Conservation (phyloP, 2,888 invertebrate species). For the Drosophila quasianomalipes region DNA sequence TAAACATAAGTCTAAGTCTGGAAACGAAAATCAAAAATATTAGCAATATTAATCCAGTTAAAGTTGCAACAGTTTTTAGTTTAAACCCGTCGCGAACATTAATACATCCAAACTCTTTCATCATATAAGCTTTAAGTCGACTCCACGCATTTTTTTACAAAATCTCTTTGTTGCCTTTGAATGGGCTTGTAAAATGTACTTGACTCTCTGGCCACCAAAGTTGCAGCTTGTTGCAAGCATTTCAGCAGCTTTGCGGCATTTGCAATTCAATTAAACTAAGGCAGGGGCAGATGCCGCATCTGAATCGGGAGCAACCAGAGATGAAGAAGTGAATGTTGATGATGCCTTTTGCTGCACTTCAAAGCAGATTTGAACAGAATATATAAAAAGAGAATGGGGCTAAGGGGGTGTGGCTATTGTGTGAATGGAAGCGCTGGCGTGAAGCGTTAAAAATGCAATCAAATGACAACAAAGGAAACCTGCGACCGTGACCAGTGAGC, state of each 20-base stretch:
- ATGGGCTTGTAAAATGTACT: constrained; percentile 17
- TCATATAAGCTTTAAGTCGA: background rate
- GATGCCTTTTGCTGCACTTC: constrained; percentile 23
- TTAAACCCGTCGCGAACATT: fast-evolving
- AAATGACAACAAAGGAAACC: constrained; percentile 62
- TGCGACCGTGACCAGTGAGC: constrained; percentile 63
- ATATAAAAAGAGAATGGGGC: background rate
- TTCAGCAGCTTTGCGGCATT: constrained; percentile 36
- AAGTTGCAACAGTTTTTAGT: background rate
- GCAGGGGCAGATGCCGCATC: constrained; percentile 9
- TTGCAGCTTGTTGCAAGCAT: constrained; percentile 41
- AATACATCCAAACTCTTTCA: background rate
- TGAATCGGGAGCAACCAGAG: background rate
- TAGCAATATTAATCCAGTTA: background rate
- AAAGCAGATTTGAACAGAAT: constrained; percentile 5
- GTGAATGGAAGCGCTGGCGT: constrained; percentile 51
- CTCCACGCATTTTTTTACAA: background rate
- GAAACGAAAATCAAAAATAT: background rate
- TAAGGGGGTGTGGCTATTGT: constrained; percentile 27
- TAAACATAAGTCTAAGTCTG: background rate
- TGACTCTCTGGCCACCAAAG: constrained; percentile 16
- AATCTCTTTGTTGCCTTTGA: background rate
- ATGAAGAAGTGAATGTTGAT: constrained; percentile 25
- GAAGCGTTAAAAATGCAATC: constrained; percentile 79
- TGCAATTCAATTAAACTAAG: constrained; percentile 60